Percentiles rank a stretch among this genome's conserved stretches.
These are phyloP conservation scores for Blastobasis lacticolella DNA, from an alignment of 2,888 invertebrate species.

Conservation along the genomic window DNA sequence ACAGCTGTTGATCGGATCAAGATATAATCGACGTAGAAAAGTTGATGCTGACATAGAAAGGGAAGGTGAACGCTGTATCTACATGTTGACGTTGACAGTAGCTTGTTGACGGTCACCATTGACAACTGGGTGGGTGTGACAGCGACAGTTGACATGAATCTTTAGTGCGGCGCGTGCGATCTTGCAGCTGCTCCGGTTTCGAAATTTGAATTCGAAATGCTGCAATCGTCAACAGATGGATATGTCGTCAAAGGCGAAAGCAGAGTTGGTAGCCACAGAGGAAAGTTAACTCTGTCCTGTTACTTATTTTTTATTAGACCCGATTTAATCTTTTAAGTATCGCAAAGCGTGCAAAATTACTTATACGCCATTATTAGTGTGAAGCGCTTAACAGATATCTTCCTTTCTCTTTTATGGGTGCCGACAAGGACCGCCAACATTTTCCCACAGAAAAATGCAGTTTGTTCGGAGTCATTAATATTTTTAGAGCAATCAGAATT, in stretches of 20 bases:
- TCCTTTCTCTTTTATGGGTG: no score
- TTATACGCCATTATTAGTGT: no score
- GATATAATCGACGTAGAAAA: no score
- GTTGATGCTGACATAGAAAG: conserved; percentile 7
- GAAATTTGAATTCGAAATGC: conserved; percentile 26
- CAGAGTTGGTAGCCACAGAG: conserved; percentile 14
- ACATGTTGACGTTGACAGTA: conserved; percentile 26
- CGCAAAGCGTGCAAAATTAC: no score
- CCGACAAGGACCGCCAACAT: no score
- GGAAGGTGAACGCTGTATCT: conserved; percentile 15
- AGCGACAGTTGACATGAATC: conserved; percentile 15
- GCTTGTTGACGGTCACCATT: conserved; percentile 10
- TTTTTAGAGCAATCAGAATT: no score
- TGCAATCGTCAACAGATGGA: conserved; percentile 20
- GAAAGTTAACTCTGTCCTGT: not conserved
- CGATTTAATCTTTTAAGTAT: no score
- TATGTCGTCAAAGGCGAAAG: conserved; percentile 23
- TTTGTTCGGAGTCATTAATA: no score
- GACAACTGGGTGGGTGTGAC: conserved; percentile 36
- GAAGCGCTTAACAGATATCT: no score
- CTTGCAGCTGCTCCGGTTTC: conserved; percentile 27
- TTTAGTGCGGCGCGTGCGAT: conserved; percentile 15
- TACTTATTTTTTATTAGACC: not conserved
- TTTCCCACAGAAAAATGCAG: no score
- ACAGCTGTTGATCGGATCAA: no score